These are phyloP conservation scores for Ditylenchus weischeri DNA, from an alignment of 2,888 invertebrate species.

Conservation along the genomic window DNA sequence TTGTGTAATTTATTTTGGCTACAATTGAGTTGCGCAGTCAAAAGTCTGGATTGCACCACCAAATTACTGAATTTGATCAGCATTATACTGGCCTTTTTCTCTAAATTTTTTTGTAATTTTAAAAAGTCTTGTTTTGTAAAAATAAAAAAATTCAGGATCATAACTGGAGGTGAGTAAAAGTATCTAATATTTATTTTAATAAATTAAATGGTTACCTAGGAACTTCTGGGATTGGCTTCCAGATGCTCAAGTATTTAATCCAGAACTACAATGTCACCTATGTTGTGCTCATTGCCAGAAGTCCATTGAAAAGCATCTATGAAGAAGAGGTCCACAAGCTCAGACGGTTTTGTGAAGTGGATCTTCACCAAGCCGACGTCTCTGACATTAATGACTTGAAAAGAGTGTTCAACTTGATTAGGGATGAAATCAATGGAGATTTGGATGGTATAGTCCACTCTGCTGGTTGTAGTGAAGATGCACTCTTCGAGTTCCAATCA, in stretches of 20 bases:
- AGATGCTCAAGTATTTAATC: constrained; percentile 36
- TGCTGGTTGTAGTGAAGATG: constrained; percentile 48
- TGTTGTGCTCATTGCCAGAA: constrained; percentile 9
- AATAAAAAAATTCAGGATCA: constrained; percentile 35
- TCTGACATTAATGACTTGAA: background rate
- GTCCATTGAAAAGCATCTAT: background rate
- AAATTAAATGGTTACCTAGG: no score
- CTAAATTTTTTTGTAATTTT: no score
- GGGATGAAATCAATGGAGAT: background rate
- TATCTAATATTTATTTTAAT: no score
- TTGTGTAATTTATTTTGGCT: no score
- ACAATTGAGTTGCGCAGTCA: no score
- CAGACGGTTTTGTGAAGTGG: constrained; percentile 12
- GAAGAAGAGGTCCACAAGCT: constrained; percentile 10
- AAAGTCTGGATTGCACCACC: no score
- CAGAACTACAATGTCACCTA: constrained; percentile 11
- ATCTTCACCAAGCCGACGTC: constrained; percentile 13
- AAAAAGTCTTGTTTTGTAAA: background rate
- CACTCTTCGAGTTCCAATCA: constrained; percentile 40
- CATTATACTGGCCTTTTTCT: no score
- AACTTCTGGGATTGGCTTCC: constrained; percentile 49
- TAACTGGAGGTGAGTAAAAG: constrained; percentile 47
- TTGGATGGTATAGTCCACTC: constrained; percentile 44
- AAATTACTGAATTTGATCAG: no score
- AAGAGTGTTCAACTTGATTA: constrained; percentile 3